phyloP scores from a whole-genome alignment of 2,888 invertebrate genomes.

The Pheosia tremula region DNA sequence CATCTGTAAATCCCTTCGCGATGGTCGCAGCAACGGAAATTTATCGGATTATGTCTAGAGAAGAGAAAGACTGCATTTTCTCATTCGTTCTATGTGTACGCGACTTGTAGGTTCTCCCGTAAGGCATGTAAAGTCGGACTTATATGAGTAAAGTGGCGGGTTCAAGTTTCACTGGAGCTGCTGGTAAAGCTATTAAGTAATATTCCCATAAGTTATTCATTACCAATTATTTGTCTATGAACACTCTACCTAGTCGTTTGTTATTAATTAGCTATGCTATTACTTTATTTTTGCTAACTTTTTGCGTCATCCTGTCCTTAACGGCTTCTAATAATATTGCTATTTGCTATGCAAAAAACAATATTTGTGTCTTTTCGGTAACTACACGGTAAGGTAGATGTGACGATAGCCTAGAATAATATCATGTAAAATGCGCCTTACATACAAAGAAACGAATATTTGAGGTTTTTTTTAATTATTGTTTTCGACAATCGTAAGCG shows the following conservation, averaged over 20 bases:
- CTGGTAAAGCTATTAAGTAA: no score
- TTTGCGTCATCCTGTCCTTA: neutral
- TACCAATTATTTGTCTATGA: no score
- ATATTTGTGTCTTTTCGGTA: neutral
- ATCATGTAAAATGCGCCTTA: neutral
- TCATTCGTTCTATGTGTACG: no score
- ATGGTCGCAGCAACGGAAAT: no score
- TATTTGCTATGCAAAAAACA: neutral
- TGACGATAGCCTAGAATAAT: neutral
- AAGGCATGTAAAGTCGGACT: no score
- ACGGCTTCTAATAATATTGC: neutral
- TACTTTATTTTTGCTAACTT: neutral
- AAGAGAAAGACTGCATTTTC: no score
- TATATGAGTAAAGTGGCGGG: no score
- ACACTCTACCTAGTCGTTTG: neutral
- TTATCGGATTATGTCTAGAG: no score
- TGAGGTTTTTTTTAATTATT: neutral
- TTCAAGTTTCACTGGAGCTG: no score
- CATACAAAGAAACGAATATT: slow-evolving; percentile 5
- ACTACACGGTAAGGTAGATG: neutral
- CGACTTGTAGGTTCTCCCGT: no score
- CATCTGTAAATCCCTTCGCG: no score
- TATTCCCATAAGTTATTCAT: no score
- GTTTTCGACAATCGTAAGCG: neutral
- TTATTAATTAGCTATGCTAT: neutral